A percentile compares a stretch with the other conserved stretches of the same genome.
These are phyloP conservation scores for pig (Sus scrofa) DNA, from an alignment of 2,113 vertebrate species.

Conservation along the genomic window T2T-Sscrofa CM000818.6:106528001-106528500, in stretches of 20 bases:
- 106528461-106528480: conserved; percentile 35
- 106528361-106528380: conserved; percentile 6
- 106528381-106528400: conserved; percentile 47
- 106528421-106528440: conserved; percentile 9
- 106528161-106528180: too few species aligned
- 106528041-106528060: too few species aligned
- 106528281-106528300: not conserved
- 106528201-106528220: not conserved
- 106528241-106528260: conserved; percentile 2
- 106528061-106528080: too few species aligned
- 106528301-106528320: not conserved
- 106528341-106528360: conserved; percentile 45
- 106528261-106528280: not conserved
- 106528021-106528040: too few species aligned
- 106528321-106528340: not conserved
- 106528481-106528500: conserved; percentile 54
- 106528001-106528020: too few species aligned
- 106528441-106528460: conserved; percentile 46
- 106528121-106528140: too few species aligned
- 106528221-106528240: not conserved
- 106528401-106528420: conserved; percentile 44
- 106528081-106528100: too few species aligned
- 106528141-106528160: too few species aligned
- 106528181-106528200: too few species aligned
- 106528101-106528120: too few species aligned